Evolutionary conservation across 1,140 invertebrate species (phyloP), one percentile per base, ranked within the genome.

Genomic region (Nasonia vitripennis): DNA sequence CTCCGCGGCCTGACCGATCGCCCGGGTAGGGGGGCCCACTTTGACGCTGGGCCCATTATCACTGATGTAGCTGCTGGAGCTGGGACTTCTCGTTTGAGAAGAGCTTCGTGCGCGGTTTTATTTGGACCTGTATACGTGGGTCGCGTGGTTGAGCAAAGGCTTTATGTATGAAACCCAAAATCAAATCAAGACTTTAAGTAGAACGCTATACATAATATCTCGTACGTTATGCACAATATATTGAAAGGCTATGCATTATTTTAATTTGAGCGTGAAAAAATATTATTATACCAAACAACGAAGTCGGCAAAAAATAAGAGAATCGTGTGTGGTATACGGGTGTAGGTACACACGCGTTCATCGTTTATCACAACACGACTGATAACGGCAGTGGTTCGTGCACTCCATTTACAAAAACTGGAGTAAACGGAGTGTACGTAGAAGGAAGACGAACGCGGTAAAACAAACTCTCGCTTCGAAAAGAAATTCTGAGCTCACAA

Each of bases 1-100:
- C 27, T 27, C 27, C 27, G 70, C 27, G 45, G 88, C 87, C 87
- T 78, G 87, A 78, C 27, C 77, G 79, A 78, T 82, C 75, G 45
- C 55, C 17, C 12, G 73, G 87, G 89, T 88, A 90, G 90, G 91
- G 88, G 91, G 88, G 85, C 89, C 90, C 89, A 91, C 91, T 91
- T 89, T 87, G 89, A 88, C 87, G 84, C 9, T 34, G 68, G 68
- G 20, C 2, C 37, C 41, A 73, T 41, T 37, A n/a, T 37, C 41
- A 12, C 74, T n/a, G 7, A 20, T n/a, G 74, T n/a, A 7, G 11
- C 41, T 20, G 11, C 41, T 20, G 41, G 41, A 45, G 9, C 41
- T 9, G 41, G 41, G 6, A 45, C 41, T 45, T 45, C 27, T 27
- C 7, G 41, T 7, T 37, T 37, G 34, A 45, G 7, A 45, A 45